Evolutionary conservation across 2,797 vertebrate species (phyloP).

Genomic region (Semaprochilodus insignis): DNA sequence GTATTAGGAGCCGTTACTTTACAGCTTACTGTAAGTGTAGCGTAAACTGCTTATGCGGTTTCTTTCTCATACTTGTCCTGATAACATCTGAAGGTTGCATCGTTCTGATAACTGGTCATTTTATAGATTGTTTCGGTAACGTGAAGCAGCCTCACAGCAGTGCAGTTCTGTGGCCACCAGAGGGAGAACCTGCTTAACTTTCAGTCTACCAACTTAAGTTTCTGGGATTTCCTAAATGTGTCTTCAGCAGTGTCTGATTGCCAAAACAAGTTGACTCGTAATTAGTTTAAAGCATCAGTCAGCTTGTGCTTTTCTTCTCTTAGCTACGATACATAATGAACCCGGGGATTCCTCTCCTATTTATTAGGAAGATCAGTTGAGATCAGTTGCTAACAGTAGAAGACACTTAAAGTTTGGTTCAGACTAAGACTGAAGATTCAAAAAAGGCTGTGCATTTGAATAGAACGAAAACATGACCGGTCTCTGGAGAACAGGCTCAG

Average conservation of each 20-base stretch:
- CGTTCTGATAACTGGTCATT: neutral
- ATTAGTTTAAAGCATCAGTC: neutral
- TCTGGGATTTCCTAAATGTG: neutral
- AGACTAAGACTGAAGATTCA: neutral
- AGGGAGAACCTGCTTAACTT: neutral
- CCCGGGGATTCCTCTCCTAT: neutral
- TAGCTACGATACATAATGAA: neutral
- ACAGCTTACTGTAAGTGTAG: too few species aligned
- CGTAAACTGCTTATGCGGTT: neutral
- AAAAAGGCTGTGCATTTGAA: too few species aligned
- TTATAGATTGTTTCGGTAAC: neutral
- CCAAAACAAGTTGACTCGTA: neutral
- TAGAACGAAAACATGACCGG: neutral
- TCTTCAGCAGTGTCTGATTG: neutral
- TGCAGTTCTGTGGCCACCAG: constrained; percentile 9
- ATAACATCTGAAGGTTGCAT: too few species aligned
- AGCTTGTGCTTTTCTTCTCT: neutral
- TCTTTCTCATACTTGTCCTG: neutral
- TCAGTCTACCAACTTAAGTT: neutral
- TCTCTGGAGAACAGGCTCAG: too few species aligned
- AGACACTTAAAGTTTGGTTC: neutral
- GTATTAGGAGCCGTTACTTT: too few species aligned
- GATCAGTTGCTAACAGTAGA: too few species aligned
- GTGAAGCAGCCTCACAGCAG: neutral
- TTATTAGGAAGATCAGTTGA: neutral